Base-by-base conservation (phyloP, 2,113 vertebrate genomes). In the Cyanocitta stelleri region DNA sequence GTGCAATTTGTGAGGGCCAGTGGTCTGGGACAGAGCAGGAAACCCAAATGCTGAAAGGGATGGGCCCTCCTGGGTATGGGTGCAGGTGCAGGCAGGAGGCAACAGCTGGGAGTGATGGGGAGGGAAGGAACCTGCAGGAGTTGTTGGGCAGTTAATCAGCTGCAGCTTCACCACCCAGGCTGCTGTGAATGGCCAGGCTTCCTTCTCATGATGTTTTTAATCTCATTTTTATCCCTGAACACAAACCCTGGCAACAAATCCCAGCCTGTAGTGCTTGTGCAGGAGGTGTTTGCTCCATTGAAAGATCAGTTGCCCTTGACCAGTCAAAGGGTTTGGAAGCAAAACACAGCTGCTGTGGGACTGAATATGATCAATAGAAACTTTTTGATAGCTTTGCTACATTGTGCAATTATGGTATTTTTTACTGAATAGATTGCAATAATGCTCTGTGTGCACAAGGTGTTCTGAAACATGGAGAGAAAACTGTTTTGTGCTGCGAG, bases 401-500 rank as follows among this genome's bases (percentile, higher is more conserved):
- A 16, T 82, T 62, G 67, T 82, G 83, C 13, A 37, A n/a, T 58
- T 85, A 4, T 13, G 16, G n/a, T 52, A 7, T 76, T 90, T 90
- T 90, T 68, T 88, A 82, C 89, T 44, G 26, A n/a, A 63, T 59
- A 71, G 56, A 35, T 85, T 39, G 43, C 0, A 1, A 35, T 48
- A 55, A 33, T 67, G 27, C 14, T 69, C 13, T 67, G 13, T 46
- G 24, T 41, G 30, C 26, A 41, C 49, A 43, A 82, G 56, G 39
- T 80, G 27, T 27, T 86, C 29, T 56, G 76, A 80, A 82, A 77
- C 29, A 21, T 13, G 32, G 44, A 69, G 27, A 21, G 67, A 80
- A 68, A 58, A 35, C 19, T 33, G 9, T 35, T 83, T 21, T 16
- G 8, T 56, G 58, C n/a, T 66, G 39, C 0, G 0, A 66, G 56